These are phyloP conservation scores for Manis javanica DNA, from an alignment of 2,797 vertebrate species.

Conservation along the genomic window DNA sequence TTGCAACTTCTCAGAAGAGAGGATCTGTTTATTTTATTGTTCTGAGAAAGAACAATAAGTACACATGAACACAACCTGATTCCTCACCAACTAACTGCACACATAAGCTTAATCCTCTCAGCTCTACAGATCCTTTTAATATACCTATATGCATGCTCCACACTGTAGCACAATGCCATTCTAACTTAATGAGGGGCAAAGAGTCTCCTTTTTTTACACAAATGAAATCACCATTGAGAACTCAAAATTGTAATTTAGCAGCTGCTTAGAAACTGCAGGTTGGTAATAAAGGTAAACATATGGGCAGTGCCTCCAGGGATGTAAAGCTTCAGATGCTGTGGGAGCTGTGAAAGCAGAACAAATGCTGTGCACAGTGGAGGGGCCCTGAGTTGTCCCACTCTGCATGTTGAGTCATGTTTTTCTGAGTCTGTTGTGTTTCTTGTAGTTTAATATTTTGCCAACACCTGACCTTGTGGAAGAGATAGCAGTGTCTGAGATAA, in stretches of 20 bases:
- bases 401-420: not conserved
- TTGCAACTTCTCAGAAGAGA: constrained; percentile 1
- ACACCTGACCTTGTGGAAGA: not conserved
- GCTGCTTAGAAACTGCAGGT: constrained; percentile 53
- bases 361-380: not conserved
- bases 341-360: not conserved
- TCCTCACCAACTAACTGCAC: not conserved
- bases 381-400: not conserved
- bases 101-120: not conserved
- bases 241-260: constrained; percentile 60
- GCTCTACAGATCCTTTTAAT: not conserved
- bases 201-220: not conserved
- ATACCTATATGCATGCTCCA: not conserved
- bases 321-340: not conserved
- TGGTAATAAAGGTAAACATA: constrained; percentile 70
- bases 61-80: not conserved
- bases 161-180: not conserved
- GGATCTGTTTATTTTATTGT: not conserved
- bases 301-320: constrained; percentile 60
- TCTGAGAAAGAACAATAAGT: constrained; percentile 29
- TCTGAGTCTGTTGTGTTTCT: not conserved
- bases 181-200: constrained; percentile 50
- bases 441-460: constrained; percentile 29
- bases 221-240: constrained; percentile 32
- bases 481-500: not conserved